These are phyloP conservation scores for Setophaga kirtlandii DNA, from an alignment of 2,113 vertebrate genomes.

Conservation along the genomic window DNA sequence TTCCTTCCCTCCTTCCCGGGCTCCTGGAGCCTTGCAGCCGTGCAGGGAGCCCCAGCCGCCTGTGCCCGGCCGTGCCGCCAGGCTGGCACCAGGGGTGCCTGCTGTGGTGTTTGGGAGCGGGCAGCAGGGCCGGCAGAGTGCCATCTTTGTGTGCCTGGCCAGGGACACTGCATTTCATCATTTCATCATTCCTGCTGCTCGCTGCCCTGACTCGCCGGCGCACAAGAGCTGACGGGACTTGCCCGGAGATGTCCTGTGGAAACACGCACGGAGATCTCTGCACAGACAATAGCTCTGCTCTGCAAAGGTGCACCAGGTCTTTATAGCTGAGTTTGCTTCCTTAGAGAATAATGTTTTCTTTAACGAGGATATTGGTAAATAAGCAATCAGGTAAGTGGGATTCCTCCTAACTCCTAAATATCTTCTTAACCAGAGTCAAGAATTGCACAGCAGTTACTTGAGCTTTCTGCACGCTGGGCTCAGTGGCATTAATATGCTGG, in stretches of 20 bases:
- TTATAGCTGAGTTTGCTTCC: not conserved
- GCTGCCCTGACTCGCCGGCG: not conserved
- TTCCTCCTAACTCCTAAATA: not conserved
- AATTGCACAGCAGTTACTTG: not conserved
- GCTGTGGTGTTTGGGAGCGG: not conserved
- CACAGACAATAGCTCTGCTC: not conserved
- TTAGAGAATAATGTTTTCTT: not conserved
- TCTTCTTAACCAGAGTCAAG: not conserved
- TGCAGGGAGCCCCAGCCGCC: not conserved
- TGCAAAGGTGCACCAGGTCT: not conserved
- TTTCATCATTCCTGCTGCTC: conserved; percentile 19
- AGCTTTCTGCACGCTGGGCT: not conserved
- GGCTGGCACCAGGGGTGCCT: not conserved
- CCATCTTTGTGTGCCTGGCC: conserved; percentile 1
- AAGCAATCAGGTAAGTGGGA: conserved; percentile 1
- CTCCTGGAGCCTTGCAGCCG: accelerated
- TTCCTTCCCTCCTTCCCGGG: too few relatives aligned
- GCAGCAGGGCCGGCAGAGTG: not conserved
- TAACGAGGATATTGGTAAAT: conserved; percentile 1
- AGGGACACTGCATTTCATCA: not conserved
- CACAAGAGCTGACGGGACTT: not conserved
- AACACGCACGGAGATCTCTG: not conserved
- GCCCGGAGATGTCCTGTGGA: conserved; percentile 30
- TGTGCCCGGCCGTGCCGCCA: accelerated
- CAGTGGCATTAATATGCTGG: conserved; percentile 1